Percentiles rank a stretch among this genome's conserved stretches.
Conservation (phyloP, 2,113 vertebrate species). For the Diadophis punctatus region DNA sequence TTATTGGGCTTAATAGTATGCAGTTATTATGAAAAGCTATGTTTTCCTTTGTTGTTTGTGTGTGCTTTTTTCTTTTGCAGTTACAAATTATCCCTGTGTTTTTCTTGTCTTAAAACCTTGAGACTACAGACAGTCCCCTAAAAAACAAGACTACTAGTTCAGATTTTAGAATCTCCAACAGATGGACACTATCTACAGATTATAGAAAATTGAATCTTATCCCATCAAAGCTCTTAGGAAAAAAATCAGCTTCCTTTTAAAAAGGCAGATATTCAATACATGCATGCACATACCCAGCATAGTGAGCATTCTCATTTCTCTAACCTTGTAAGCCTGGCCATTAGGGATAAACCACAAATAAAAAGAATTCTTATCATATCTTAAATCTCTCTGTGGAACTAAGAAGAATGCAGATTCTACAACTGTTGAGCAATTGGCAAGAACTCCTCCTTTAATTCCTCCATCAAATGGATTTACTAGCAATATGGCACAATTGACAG, state of each 20-base stretch:
- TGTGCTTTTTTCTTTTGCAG: not conserved
- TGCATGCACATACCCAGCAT: not conserved
- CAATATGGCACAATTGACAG: too few relatives aligned
- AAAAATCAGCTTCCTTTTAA: not conserved
- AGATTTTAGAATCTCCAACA: not conserved
- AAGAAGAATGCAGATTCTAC: not conserved
- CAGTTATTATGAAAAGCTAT: not conserved
- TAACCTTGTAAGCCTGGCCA: not conserved
- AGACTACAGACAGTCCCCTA: not conserved
- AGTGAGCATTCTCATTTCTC: not conserved
- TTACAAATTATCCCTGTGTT: not conserved
- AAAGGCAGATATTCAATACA: not conserved
- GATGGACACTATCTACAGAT: not conserved
- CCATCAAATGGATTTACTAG: not conserved
- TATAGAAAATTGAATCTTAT: not conserved
- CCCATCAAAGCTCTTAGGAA: not conserved
- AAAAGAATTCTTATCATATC: not conserved
- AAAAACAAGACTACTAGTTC: not conserved
- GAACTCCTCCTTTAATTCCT: not conserved
- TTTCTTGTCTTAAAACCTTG: not conserved
- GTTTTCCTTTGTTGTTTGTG: not conserved
- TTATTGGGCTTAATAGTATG: not conserved
- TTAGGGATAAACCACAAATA: not conserved
- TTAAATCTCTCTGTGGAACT: not conserved
- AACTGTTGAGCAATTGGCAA: not conserved